Conservation (phyloP, 2,797 vertebrate species). For the Tarsius wallacei region DNA sequence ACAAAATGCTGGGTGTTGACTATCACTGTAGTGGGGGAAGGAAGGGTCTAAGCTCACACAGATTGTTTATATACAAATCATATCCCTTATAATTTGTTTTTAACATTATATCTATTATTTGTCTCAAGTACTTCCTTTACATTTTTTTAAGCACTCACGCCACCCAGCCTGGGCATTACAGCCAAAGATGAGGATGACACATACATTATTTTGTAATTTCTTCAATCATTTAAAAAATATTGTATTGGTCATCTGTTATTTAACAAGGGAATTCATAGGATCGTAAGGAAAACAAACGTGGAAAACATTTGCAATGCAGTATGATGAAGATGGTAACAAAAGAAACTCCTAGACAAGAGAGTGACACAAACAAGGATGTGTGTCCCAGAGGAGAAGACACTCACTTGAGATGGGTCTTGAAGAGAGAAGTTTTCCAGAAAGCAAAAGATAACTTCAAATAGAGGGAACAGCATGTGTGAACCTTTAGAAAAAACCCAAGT, state of each 20-base stretch:
- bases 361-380: background rate
- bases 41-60: background rate
- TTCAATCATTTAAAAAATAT: conserved; percentile 39
- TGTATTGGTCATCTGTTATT: background rate
- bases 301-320: background rate
- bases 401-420: too few species aligned
- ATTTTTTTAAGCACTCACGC: background rate
- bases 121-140: conserved; percentile 41
- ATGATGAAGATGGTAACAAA: background rate
- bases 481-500: background rate
- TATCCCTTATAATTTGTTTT: conserved; percentile 35
- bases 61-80: conserved; percentile 35
- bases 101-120: conserved; percentile 51
- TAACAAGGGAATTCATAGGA: background rate
- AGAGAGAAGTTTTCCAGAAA: conserved; percentile 21
- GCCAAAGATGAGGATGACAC: conserved; percentile 41
- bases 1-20: conserved; percentile 14
- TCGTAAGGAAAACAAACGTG: conserved; percentile 13
- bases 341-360: background rate
- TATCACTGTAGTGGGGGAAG: background rate
- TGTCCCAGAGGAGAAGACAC: too few species aligned
- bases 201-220: conserved; percentile 50
- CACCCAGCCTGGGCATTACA: background rate
- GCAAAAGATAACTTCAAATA: background rate
- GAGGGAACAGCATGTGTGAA: background rate